phyloP scores from a whole-genome alignment of 2,797 vertebrate genomes.

The Telmatherina bonti region DNA sequence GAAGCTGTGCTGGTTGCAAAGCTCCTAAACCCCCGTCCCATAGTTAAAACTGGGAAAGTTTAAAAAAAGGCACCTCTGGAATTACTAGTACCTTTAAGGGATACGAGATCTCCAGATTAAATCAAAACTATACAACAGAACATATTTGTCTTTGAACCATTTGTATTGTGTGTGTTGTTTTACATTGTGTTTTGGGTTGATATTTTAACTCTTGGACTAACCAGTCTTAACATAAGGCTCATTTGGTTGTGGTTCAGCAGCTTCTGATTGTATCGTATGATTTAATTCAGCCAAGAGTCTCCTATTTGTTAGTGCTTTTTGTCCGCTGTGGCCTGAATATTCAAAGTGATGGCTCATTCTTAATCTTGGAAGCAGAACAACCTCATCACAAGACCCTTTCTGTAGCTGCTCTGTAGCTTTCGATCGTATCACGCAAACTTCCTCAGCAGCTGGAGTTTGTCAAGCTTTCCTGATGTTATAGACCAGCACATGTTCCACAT shows the following conservation, averaged over 20 bases:
- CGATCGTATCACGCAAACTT: conserved; percentile 3
- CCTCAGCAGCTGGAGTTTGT: not conserved
- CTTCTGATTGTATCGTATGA: not conserved
- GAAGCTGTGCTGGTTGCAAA: conserved; percentile 69
- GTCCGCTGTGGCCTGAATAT: not conserved
- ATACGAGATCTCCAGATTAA: conserved; percentile 21
- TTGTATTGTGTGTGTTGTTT: conserved; percentile 1
- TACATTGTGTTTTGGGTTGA: not conserved
- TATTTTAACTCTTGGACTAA: not conserved
- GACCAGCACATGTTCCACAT: not conserved
- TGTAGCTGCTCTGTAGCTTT: conserved; percentile 16
- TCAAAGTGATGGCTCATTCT: not conserved
- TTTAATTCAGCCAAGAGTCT: not conserved
- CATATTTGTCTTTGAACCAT: conserved; percentile 3
- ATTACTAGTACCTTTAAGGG: conserved; percentile 27
- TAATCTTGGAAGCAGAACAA: not conserved
- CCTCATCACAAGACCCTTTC: not conserved
- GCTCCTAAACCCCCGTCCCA: conserved; percentile 62
- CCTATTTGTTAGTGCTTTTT: not conserved
- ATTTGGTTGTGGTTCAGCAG: not conserved
- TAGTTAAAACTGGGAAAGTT: conserved; percentile 65
- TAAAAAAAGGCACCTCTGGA: conserved; percentile 17
- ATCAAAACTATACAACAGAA: conserved; percentile 3
- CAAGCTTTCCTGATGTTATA: not conserved
- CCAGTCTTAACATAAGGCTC: no score